Conservation (phyloP, 2,888 invertebrate species). For the Meliscaeva auricollis region DNA sequence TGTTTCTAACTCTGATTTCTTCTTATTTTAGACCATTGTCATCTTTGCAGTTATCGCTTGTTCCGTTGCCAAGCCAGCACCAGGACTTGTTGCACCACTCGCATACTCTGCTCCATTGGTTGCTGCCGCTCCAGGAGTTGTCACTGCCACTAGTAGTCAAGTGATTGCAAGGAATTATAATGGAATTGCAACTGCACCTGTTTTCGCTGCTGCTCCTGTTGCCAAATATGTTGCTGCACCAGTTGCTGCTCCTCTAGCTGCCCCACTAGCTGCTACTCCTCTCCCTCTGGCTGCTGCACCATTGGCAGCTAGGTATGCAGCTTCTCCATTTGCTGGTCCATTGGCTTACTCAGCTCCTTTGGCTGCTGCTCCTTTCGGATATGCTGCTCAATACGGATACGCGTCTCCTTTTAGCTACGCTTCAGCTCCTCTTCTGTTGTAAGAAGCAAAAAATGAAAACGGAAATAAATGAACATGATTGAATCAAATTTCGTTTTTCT, state of each 20-base stretch:
- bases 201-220: slow-evolving; percentile 83
- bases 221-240: slow-evolving; percentile 18
- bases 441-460: background rate
- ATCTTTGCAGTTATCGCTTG: slow-evolving; percentile 67
- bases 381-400: no score
- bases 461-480: slow-evolving; percentile 34
- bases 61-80: slow-evolving; percentile 67
- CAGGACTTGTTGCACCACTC: slow-evolving; percentile 74
- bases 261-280: background rate
- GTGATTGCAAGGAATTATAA: slow-evolving; percentile 67
- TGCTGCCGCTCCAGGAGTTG: slow-evolving; percentile 76
- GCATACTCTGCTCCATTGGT: slow-evolving; percentile 74
- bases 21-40: slow-evolving; percentile 57
- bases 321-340: slow-evolving; percentile 35
- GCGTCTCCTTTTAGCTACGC: background rate
- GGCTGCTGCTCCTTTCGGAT: slow-evolving; percentile 17
- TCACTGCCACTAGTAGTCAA: slow-evolving; percentile 80
- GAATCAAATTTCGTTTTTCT: background rate
- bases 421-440: slow-evolving; percentile 44
- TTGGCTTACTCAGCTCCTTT: slow-evolving; percentile 53
- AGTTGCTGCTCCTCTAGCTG: no score
- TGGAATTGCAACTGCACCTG: slow-evolving; percentile 78
- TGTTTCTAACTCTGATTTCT: background rate
- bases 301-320: slow-evolving; percentile 82
- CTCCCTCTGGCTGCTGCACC: slow-evolving; percentile 78